Base-by-base conservation (phyloP, 2,113 vertebrate genomes). In the Oncorhynchus nerka region DNA sequence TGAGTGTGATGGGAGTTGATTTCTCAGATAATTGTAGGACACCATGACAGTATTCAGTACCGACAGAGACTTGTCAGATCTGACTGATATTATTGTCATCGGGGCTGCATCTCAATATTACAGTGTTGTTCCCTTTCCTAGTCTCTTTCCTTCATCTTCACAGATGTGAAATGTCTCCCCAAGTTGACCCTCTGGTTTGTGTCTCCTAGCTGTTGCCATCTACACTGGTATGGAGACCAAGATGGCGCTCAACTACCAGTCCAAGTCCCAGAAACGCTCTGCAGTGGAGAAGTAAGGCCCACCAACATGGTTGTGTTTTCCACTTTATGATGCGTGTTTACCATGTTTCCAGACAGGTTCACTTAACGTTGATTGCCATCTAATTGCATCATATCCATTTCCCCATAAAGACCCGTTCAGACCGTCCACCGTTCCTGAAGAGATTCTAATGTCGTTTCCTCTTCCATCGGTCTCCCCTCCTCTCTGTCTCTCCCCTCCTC, bases 161-260 rank as follows among this genome's bases (percentile, higher is more conserved):
- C 16, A 19, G 51, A 15, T 15, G 16, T 62, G 20, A 16, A 22
- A 62, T 62, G 2, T 22, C 59, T 16, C 59, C 2, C n/a, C 7
- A 20, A 20, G 55, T 7, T 22, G 20, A 22, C 74, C 48, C 22
- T 11, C 22, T 26, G 26, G 26, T 89, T 57, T 88, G 61, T 86
- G 1, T 74, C 89, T 75, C 30, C 68, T 70, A 99, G 98, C 97
- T 48, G 97, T 97, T 45, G 97, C 94, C 71, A 96, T 99, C 86
- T 99, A 99, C 89, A 99, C 98, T 0, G 98, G 97, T 81, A 99
- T 99, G 98, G 98, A 99, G 86, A 97, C 97, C 26, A 99, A 99
- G 92, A 99, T 99, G 98, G 97, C 98, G 12, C 92, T 99, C 71
- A 99, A 99, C 89, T 99, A 99, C 73, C 97, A 99, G 71, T 93